Percentiles rank a stretch among this genome's conserved stretches.
These are phyloP conservation scores for Akabosia matsudoensis DNA, from an alignment of 1,140 invertebrate genomes.

Conservation along the genomic window DNA sequence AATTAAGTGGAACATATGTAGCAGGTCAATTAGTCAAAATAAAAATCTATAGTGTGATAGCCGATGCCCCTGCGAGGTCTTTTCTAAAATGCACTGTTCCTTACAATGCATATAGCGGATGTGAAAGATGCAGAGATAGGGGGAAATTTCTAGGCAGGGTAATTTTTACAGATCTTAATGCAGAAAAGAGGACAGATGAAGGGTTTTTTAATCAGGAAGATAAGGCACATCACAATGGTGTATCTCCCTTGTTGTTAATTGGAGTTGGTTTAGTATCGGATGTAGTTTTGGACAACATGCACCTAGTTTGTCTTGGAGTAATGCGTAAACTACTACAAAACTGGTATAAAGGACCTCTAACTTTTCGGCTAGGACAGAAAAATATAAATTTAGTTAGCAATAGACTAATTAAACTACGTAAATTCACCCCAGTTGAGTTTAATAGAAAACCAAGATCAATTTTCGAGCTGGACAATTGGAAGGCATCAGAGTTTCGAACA, in stretches of 20 bases:
- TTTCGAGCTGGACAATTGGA: conserved; percentile 34
- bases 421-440: neutral
- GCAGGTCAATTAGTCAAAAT: neutral
- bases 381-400: neutral
- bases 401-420: neutral
- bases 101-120: conserved; percentile 50
- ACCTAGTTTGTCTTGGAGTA: neutral
- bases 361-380: neutral
- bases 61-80: conserved; percentile 51
- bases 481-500: conserved; percentile 39
- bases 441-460: neutral
- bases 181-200: neutral
- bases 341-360: neutral
- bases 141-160: conserved; percentile 40
- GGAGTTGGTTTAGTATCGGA: neutral
- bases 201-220: neutral
- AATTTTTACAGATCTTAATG: neutral
- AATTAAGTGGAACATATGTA: conserved; percentile 1
- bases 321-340: neutral
- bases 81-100: conserved; percentile 50
- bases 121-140: conserved; percentile 50
- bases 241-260: neutral
- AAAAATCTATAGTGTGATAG: conserved; percentile 18
- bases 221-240: neutral
- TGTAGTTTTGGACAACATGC: neutral